A percentile compares a stretch with the other conserved stretches of the same genome.
Evolutionary conservation across 2,797 vertebrate species (phyloP).

Genomic region (Sebastes hubbsi): DNA sequence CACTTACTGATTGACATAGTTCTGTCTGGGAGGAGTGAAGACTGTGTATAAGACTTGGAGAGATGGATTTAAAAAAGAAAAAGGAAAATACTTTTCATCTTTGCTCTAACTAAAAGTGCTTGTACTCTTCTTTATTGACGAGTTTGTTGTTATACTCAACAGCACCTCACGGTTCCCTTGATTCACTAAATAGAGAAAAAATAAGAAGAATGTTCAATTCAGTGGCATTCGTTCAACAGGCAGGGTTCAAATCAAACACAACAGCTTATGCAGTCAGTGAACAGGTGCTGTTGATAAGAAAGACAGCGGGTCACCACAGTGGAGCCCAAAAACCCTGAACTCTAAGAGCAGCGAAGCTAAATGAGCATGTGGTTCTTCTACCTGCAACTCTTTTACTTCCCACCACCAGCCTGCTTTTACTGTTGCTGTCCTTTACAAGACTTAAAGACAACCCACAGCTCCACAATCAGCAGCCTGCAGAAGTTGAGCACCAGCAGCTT

Average conservation of each 20-base stretch:
- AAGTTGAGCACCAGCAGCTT: constrained; percentile 28
- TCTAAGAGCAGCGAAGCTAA: not conserved
- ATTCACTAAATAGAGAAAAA: not conserved
- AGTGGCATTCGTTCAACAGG: not conserved
- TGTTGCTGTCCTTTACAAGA: not conserved
- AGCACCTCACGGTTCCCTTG: not conserved
- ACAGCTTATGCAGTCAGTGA: not conserved
- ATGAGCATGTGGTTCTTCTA: not conserved
- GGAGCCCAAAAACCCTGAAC: not conserved
- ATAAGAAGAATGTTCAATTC: not conserved
- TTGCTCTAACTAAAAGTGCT: not conserved
- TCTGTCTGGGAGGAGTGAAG: not conserved
- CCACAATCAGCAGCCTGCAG: constrained; percentile 42
- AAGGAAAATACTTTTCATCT: not conserved
- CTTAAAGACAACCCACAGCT: constrained; percentile 19
- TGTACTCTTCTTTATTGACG: fast-evolving
- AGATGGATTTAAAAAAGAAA: not conserved
- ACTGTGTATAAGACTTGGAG: not conserved
- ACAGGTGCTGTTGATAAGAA: not conserved
- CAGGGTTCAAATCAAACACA: not conserved
- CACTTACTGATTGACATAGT: not conserved
- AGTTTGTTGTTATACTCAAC: not conserved
- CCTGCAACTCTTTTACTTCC: not conserved
- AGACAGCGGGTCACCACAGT: not conserved
- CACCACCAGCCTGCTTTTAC: not conserved